Conservation (phyloP, 2,888 invertebrate species). For the Nycteola revayana region DNA sequence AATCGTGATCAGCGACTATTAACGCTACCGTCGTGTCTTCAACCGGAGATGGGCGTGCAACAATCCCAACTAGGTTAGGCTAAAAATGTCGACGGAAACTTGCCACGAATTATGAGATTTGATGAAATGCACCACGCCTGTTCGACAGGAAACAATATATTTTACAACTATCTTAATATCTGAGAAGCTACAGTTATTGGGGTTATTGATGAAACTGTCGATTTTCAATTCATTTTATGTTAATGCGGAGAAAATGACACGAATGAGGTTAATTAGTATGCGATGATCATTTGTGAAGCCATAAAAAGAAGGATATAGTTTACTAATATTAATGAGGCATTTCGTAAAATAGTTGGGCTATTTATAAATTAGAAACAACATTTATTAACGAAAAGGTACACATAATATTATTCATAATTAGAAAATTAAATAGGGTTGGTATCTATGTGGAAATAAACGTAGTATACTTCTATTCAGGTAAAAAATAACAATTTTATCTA, state of each 20-base stretch:
- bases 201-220: conserved; percentile 25
- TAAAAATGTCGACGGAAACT: conserved; percentile 74
- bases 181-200: conserved; percentile 27
- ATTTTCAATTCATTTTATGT: too few species aligned
- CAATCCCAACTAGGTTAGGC: conserved; percentile 62
- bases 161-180: conserved; percentile 38
- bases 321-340: too few species aligned
- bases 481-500: too few species aligned
- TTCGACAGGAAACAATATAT: conserved; percentile 61
- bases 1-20: conserved; percentile 28
- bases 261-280: not conserved
- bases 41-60: conserved; percentile 44
- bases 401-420: too few species aligned
- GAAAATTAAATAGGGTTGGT: too few species aligned
- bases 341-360: too few species aligned
- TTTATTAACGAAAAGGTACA: too few species aligned
- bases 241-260: conserved; percentile 2
- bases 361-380: too few species aligned
- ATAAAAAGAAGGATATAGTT: too few species aligned
- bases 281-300: not conserved
- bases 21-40: conserved; percentile 34
- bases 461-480: too few species aligned
- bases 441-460: too few species aligned
- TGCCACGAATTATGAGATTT: conserved; percentile 74
- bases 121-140: conserved; percentile 65